Percentiles rank a stretch among this genome's conserved stretches.
These are phyloP conservation scores for Gymnobelideus leadbeateri DNA, from an alignment of 2,113 vertebrate species.

Conservation along the genomic window DNA sequence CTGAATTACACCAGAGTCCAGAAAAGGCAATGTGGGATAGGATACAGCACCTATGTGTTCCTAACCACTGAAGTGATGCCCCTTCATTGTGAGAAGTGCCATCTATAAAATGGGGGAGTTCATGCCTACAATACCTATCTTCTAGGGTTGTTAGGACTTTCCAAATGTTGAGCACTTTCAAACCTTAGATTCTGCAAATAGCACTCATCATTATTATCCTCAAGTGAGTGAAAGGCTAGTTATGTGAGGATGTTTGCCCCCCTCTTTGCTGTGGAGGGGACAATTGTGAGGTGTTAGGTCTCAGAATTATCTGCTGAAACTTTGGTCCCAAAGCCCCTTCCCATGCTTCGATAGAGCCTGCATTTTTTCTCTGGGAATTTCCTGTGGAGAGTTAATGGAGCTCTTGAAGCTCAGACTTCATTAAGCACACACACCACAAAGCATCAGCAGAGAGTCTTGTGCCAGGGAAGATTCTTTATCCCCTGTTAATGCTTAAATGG, in stretches of 20 bases:
- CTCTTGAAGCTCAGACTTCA: neutral
- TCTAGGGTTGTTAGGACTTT: neutral
- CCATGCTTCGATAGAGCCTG: neutral
- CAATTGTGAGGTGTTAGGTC: neutral
- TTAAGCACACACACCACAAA: constrained; percentile 2
- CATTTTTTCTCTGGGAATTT: constrained; percentile 2
- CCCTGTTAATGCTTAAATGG: neutral
- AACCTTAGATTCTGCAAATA: neutral
- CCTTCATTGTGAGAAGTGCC: neutral
- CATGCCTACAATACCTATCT: neutral
- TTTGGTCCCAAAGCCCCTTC: neutral
- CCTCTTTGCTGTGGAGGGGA: neutral
- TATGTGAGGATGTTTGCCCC: neutral
- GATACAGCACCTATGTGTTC: neutral
- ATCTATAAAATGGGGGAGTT: neutral
- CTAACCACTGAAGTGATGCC: neutral
- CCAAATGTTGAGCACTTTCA: neutral
- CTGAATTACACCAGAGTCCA: neutral
- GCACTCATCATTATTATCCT: neutral
- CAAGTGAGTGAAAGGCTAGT: neutral
- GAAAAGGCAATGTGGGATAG: neutral
- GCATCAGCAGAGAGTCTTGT: neutral
- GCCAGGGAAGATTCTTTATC: neutral
- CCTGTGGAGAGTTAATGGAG: neutral
- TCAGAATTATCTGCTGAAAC: neutral